Evolutionary conservation across 2,888 invertebrate genomes (phyloP), one percentile per base, ranked within the genome.

Genomic region (Caenorhabditis imperialis): DNA sequence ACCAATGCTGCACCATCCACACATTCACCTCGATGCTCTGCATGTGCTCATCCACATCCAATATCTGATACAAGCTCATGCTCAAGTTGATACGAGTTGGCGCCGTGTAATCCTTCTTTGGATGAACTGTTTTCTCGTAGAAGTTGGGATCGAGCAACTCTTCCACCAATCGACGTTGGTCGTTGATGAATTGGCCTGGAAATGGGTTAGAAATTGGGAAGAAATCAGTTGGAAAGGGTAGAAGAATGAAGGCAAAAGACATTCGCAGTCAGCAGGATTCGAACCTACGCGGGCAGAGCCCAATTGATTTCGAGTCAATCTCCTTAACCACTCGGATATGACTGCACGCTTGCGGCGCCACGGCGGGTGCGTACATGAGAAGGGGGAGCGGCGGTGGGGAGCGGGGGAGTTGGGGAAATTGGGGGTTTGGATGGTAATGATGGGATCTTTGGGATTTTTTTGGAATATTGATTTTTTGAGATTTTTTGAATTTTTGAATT

Each of bases 1-100:
- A 86, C 90, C 90, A 90, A 55, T 88, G 86, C 89, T 90, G 82
- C 16, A 86, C 86, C 85, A 88, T 86, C 88, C 88, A 88, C 6
- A 88, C 85, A 51, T 88, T 88, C 12, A 86, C 85, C 16, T 70
- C 71, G 18, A 88, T 70, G 47, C 81, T 83, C 61, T 88, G 88
- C 35, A 75, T 77, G 16, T 86, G 80, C 47, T 88, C 88, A 38
- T 88, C 84, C 83, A 90, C 90, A 79, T 90, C 90, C 23, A 90
- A 88, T 33, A 90, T 89, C 79, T 90, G 90, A 37, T 90, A 90
- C 22, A 90, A 83, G 12, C 89, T 89, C 78, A 90, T 88, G 57
- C 89, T 89, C 70, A 90, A 88, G 33, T 89, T 90, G 27, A 90
- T 88, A 55, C 90, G 88, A 6, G 84, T 85, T 7, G 85, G 82